Base-by-base conservation (phyloP, 1,140 invertebrate species). In the Caenorhabditis latens region DNA sequence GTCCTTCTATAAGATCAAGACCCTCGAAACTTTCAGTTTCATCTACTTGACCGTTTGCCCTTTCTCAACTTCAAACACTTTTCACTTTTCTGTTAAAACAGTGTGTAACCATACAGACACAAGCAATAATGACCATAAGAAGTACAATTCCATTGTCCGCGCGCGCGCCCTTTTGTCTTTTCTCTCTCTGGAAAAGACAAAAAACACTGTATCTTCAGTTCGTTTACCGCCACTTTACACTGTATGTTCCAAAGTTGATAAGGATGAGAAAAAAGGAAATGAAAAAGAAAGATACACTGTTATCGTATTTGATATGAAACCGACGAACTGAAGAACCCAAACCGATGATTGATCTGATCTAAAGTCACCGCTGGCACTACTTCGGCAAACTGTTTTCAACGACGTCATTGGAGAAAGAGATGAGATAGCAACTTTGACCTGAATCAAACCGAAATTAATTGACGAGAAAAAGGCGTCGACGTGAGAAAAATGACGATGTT, bases 311-410 rank as follows among this genome's bases (percentile, higher is more conserved):
- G 46, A 50, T 19, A 32, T 32, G 32, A 2, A 32, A 13, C 2
- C 8, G 21, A 46, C 65, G 40, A 46, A 71, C 65, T 46, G 65
- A 71, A 24, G 46, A 79, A 43, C 46, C 40, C 21, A 79, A 79
- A 71, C 42, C 65, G 71, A 50, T 79, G 46, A 50, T 50, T 79
- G 71, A 79, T 79, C 71, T 79, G 71, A 79, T 79, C 71, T 79
- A 79, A 79, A 63, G 61, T 63, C 61, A 63, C 14, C 61, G 40
- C 43, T n/a, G n/a, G n/a, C 9, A 0, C 61, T 40, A 71, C 65
- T 71, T 71, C 65, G 65, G 65, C 42, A 71, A 71, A 71, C 42
- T 19, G 42, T 43, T 71, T 19, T 71, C 40, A 43, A 43, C 42
- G 65, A 46, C 42, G 46, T 71, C 42, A n/a, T n/a, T n/a, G n/a